Base-by-base conservation (phyloP, 2,888 invertebrate species). In the Tetranychus truncatus region DNA sequence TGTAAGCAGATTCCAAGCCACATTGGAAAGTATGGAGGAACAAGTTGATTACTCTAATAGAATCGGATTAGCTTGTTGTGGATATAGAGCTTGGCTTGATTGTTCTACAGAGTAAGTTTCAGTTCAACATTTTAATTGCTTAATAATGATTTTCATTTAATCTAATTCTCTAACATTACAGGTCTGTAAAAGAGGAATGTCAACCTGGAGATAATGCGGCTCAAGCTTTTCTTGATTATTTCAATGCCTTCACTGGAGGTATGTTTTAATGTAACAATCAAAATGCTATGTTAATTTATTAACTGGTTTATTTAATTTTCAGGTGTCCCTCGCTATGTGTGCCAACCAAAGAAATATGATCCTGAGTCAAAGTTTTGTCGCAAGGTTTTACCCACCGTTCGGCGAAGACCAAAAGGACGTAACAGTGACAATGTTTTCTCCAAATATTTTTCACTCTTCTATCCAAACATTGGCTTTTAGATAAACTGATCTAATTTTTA, bases 371-470 rank as follows among this genome's bases (percentile, higher is more conserved):
- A 69, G 20, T 69, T 24, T 69, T 69, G 69, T 24, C 69, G 34
- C 18, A 69, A 69, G 8, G 69, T 69, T 24, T 69, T 69, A 20
- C 69, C 69, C 11, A 20, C 69, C n/a, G 69, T 69, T n/a, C n/a
- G 21, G 1, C 20, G 69, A 7, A 6, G 69, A 69, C 69, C 69
- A 6, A n/a, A 69, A 69, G 69, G 69, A 20, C 20, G 69, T 11
- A 69, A 69, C 21, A 69, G 69, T 21, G 69, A 69, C 34, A 69
- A 69, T 21, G 69, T 69, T 24, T 69, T 69, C 69, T 24, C 21
- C n/a, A 69, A 69, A 69, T 69, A 69, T 69, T 69, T 69, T 69
- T 69, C 69, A n/a, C 69, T 69, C 20, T 69, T 69, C 69, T 69
- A 69, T 69, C 69, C 69, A 20, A 69, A 69, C 20, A n/a, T 69